Percentiles rank a stretch among this genome's conserved stretches.
These are phyloP conservation scores for Lomographa bimaculata DNA, from an alignment of 2,888 invertebrate species.

Conservation along the genomic window DNA sequence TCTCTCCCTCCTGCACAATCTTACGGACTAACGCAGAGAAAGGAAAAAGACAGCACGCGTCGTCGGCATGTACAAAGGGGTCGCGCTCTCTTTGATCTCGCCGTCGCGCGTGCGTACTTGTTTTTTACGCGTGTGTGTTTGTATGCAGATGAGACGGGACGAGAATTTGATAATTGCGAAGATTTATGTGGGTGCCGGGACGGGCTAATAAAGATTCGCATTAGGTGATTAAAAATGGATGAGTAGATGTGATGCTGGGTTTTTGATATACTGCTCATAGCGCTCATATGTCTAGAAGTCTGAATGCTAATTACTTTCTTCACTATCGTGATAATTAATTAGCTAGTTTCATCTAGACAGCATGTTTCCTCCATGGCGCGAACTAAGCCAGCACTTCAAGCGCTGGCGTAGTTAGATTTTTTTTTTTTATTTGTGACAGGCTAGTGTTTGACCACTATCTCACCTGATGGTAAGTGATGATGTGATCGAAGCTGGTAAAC, in stretches of 20 bases:
- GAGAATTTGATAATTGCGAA: slow-evolving; percentile 83
- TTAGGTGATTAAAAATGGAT: slow-evolving; percentile 39
- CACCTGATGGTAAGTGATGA: no score
- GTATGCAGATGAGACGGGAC: slow-evolving; percentile 76
- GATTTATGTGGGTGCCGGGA: slow-evolving; percentile 67
- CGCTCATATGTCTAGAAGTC: not conserved
- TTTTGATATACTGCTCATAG: no score
- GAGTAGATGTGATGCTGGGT: slow-evolving; percentile 14
- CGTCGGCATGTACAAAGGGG: slow-evolving; percentile 80
- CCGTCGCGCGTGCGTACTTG: slow-evolving; percentile 77
- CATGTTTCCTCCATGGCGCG: no score
- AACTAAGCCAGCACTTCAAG: no score
- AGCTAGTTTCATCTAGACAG: no score
- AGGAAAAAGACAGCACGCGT: slow-evolving; percentile 78
- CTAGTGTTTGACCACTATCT: no score
- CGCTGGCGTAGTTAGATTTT: no score
- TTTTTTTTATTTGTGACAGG: no score
- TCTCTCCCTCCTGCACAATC: slow-evolving; percentile 56
- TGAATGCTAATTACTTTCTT: no score
- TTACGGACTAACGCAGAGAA: slow-evolving; percentile 54
- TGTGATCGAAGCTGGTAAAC: no score
- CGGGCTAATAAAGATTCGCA: slow-evolving; percentile 31
- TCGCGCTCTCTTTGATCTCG: slow-evolving; percentile 79
- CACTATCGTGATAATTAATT: no score
- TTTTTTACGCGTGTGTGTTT: slow-evolving; percentile 59